Evolutionary conservation across 2,888 invertebrate species (phyloP).

Genomic region (Pegoplata infirma): DNA sequence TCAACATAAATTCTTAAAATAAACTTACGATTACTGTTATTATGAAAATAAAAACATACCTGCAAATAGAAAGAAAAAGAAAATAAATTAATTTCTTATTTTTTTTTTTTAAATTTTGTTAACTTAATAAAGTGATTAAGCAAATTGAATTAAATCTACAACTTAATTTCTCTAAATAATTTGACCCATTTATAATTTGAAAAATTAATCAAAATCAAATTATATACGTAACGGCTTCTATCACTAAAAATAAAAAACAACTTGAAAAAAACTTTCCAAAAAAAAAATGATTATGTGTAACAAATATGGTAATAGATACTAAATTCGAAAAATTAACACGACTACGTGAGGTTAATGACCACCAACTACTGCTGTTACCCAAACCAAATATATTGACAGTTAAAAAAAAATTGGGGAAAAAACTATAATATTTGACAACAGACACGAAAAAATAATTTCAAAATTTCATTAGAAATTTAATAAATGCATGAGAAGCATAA

Average conservation of each 20-base stretch:
- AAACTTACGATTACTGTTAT: too few species aligned
- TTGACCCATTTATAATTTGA: slow-evolving; percentile 19
- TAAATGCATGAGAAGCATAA: slow-evolving; percentile 29
- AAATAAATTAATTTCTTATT: slow-evolving; percentile 3
- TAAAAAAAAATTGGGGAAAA: not conserved
- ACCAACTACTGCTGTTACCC: not conserved
- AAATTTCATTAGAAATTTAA: slow-evolving; percentile 54
- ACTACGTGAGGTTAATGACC: slow-evolving; percentile 43
- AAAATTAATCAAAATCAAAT: not conserved
- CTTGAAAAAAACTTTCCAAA: slow-evolving; percentile 55
- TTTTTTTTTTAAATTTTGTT: not conserved
- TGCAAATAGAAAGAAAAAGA: slow-evolving; percentile 39
- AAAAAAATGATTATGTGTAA: slow-evolving; percentile 28
- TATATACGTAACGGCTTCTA: not conserved
- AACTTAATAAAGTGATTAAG: too few species aligned
- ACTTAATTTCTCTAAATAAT: slow-evolving; percentile 1
- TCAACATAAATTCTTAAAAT: too few species aligned
- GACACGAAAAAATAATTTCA: slow-evolving; percentile 17
- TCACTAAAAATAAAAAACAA: not conserved
- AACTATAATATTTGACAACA: not conserved
- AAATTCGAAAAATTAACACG: slow-evolving; percentile 2
- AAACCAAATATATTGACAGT: not conserved
- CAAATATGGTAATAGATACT: slow-evolving; percentile 25
- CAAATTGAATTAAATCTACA: not conserved
- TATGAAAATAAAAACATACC: slow-evolving; percentile 40